These are phyloP conservation scores for Drosophila watanabei DNA, from an alignment of 1,140 invertebrate genomes.

Conservation along the genomic window DNA sequence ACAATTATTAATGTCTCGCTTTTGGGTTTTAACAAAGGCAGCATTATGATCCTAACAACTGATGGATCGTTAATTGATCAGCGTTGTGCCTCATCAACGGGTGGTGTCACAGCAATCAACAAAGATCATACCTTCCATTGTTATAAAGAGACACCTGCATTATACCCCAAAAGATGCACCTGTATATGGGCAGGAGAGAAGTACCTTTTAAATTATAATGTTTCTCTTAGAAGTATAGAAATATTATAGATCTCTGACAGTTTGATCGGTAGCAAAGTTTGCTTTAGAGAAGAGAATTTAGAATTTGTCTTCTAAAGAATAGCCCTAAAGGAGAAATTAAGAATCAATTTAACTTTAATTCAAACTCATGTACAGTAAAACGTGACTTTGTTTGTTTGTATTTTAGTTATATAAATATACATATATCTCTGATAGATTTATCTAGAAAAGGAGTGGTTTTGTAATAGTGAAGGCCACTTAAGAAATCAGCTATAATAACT, in stretches of 20 bases:
- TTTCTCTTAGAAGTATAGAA: not conserved
- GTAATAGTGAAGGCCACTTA: constrained; percentile 54
- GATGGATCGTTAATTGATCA: constrained; percentile 14
- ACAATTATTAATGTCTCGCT: constrained; percentile 15
- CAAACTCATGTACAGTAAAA: too few species aligned
- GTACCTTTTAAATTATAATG: not conserved
- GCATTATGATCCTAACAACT: not conserved
- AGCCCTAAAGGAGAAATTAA: too few species aligned
- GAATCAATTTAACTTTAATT: too few species aligned
- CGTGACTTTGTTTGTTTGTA: not conserved
- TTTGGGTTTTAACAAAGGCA: not conserved
- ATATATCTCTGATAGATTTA: not conserved
- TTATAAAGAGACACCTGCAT: not conserved
- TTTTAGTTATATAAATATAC: not conserved
- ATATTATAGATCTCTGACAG: not conserved
- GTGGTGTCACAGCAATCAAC: constrained; percentile 10
- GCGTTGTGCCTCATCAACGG: not conserved
- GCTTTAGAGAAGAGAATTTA: too few species aligned
- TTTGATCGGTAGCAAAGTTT: not conserved
- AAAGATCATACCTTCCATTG: not conserved
- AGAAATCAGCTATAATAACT: constrained; percentile 70
- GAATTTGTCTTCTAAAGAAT: too few species aligned
- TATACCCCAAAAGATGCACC: not conserved
- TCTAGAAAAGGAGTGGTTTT: not conserved
- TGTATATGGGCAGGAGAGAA: not conserved